Base-by-base conservation (phyloP, 2,113 vertebrate genomes). In the Zeus faber region DNA sequence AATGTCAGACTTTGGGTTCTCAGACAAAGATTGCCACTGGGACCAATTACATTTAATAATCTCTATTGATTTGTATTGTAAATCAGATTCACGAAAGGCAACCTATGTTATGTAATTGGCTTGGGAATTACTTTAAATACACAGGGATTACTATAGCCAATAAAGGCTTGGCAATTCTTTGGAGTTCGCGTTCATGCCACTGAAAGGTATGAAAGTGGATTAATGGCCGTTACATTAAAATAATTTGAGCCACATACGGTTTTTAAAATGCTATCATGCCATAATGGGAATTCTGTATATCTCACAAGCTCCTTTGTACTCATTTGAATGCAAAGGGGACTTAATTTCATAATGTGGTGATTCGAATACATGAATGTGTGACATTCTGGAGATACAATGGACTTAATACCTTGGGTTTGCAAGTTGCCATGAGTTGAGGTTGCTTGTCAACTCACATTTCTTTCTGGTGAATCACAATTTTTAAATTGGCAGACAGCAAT, bases 141-240 rank as follows among this genome's bases (percentile, higher is more conserved):
- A 58, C 29, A 54, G 47, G 72, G 65, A 76, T 77, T 68, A 78
- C 40, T 62, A 22, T n/a, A 50, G 18, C 9, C 43, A 27, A 61
- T 70, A 46, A 69, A 61, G 52, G 35, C 29, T 29, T 8, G 8
- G 27, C 17, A 37, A 4, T 49, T 57, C 46, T 55, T 13, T 5
- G 8, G 44, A 48, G 63, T 37, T 52, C 64, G 71, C 40, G 43
- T 69, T 77, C 44, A 74, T 9, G 51, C 62, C 54, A 3, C 53
- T 79, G 52, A 70, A 69, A 67, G 67, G 73, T 77, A 62, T 74
- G 57, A 77, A 72, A 79, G 63, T 77, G 76, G 73, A 79, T 82
- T 72, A 77, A 60, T 65, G 65, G 29, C 29, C 50, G 44, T 65
- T 65, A 65, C 59, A 55, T 61, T 54, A 57, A 39, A 59, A 62